Evolutionary conservation across 2,888 invertebrate species (phyloP).

Genomic region (Rhagophthalmus giganteus): DNA sequence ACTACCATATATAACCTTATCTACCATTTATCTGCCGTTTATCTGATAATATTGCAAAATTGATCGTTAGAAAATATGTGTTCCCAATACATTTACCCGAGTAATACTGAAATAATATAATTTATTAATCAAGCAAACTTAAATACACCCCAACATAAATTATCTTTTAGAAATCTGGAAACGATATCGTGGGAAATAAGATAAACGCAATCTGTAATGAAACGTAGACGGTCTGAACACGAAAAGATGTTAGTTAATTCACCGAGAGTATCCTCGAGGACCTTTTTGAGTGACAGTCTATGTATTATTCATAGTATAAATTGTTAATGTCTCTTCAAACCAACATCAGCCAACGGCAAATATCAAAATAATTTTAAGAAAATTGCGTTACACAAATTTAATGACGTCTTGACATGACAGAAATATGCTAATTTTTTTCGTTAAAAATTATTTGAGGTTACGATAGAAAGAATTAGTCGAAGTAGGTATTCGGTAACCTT

Average conservation of each 20-base stretch:
- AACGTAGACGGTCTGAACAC: slow-evolving; percentile 10
- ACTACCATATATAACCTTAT: too few relatives aligned
- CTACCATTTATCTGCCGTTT: too few relatives aligned
- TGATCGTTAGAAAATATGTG: too few relatives aligned
- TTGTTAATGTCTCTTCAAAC: slow-evolving; percentile 48
- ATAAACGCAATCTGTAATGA: not conserved
- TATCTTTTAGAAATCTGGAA: too few relatives aligned
- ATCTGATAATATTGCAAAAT: too few relatives aligned
- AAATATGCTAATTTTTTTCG: slow-evolving; percentile 29
- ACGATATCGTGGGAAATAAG: not conserved
- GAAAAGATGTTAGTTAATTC: slow-evolving; percentile 23
- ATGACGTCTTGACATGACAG: slow-evolving; percentile 28
- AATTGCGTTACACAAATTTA: slow-evolving; percentile 28
- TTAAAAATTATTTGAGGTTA: slow-evolving; percentile 15
- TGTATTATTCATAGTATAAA: slow-evolving; percentile 48
- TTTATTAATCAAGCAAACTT: too few relatives aligned
- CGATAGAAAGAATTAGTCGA: slow-evolving; percentile 15
- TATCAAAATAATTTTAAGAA: slow-evolving; percentile 35
- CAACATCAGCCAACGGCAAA: slow-evolving; percentile 40
- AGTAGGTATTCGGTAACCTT: slow-evolving; percentile 18
- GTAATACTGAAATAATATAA: too few relatives aligned
- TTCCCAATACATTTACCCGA: too few relatives aligned
- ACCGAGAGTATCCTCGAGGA: slow-evolving; percentile 14
- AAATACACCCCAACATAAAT: too few relatives aligned
- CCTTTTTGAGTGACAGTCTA: slow-evolving; percentile 35